A percentile compares a stretch with the other conserved stretches of the same genome.
Conservation (phyloP, 1,140 invertebrate species). For the Drosophila lini region DNA sequence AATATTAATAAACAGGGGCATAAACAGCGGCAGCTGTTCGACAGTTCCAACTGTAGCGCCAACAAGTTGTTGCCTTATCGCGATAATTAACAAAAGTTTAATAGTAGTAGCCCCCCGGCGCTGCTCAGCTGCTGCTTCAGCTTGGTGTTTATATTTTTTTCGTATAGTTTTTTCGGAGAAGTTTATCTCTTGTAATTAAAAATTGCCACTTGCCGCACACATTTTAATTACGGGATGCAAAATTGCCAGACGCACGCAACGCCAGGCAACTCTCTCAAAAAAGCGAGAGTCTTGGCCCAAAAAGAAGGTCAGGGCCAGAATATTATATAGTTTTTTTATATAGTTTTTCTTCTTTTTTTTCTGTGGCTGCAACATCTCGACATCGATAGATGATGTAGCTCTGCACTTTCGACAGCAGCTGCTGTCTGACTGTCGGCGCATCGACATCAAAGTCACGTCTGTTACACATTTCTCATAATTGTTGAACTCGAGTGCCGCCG, state of each 20-base stretch:
- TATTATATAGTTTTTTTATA: slow-evolving; percentile 16
- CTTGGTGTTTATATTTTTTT: slow-evolving; percentile 27
- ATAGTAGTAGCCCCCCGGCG: slow-evolving; percentile 52
- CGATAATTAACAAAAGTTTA: slow-evolving; percentile 67
- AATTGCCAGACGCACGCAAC: slow-evolving; percentile 55
- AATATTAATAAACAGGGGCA: slow-evolving; percentile 36
- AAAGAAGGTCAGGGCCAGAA: slow-evolving; percentile 69
- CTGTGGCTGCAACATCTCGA: slow-evolving; percentile 54
- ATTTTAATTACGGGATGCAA: slow-evolving; percentile 73
- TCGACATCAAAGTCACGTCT: slow-evolving; percentile 70
- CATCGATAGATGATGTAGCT: slow-evolving; percentile 38
- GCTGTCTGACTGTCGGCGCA: slow-evolving; percentile 56
- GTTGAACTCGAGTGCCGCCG: slow-evolving; percentile 39
- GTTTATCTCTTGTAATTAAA: slow-evolving; percentile 64
- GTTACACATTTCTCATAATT: slow-evolving; percentile 64
- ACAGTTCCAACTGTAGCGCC: slow-evolving; percentile 33
- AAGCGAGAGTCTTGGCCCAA: slow-evolving; percentile 38
- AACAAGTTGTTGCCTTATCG: slow-evolving; percentile 59
- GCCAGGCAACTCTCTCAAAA: slow-evolving; percentile 38
- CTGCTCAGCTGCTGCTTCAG: slow-evolving; percentile 32
- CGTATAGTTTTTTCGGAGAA: slow-evolving; percentile 21
- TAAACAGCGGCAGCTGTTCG: slow-evolving; percentile 35
- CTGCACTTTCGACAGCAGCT: slow-evolving; percentile 54
- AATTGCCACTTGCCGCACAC: slow-evolving; percentile 64
- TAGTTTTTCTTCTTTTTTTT: slow-evolving; percentile 23